Base-by-base conservation (phyloP, 2,888 invertebrate genomes). In the Athalia cordata region DNA sequence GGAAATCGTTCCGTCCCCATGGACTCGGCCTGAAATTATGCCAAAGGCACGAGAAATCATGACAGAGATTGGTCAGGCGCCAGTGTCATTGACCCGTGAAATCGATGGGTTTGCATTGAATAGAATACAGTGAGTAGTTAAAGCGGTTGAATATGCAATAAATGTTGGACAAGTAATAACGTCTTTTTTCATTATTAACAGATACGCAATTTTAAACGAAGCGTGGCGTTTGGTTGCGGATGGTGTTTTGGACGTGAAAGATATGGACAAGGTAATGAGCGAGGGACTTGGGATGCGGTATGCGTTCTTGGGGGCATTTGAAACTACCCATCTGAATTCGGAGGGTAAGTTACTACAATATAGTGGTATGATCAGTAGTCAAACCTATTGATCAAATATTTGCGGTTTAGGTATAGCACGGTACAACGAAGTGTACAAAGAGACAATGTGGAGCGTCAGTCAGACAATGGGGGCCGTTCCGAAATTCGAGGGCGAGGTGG, bases 261-360 rank as follows among this genome's bases (percentile, higher is more conserved):
- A 99, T 87, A 92, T 98, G 4, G 99, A 99, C 87, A 95, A 95
- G 85, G 97, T 98, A 0, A 98, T 98, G 93, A 96, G 96, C 0
- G 96, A 97, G 88, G 99, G 99, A 8, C 93, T 99, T 59, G 99
- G 98, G 9, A 96, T 97, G 93, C 93, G 99, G 70, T 99, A 99
- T 88, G 98, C 98, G 6, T 99, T 99, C 91, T 92, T 98, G 79
- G 99, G 99, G 3, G 96, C 98, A 0, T 91, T 98, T 81, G 98
- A 98, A 92, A 97, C 98, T 0, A 96, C 97, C 0, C 98, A 98
- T 90, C 92, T 99, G 79, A 99, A 99, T 89, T 98, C 98, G 9
- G 96, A 97, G 90, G 98, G 98, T 91, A 93, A 93, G 92, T 76
- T 64, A 29, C 29, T 29, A 29, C 29, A 29, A 29, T 29, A 29